phyloP scores from a whole-genome alignment of 2,888 invertebrate species.

The Tricholauxania praeusta region DNA sequence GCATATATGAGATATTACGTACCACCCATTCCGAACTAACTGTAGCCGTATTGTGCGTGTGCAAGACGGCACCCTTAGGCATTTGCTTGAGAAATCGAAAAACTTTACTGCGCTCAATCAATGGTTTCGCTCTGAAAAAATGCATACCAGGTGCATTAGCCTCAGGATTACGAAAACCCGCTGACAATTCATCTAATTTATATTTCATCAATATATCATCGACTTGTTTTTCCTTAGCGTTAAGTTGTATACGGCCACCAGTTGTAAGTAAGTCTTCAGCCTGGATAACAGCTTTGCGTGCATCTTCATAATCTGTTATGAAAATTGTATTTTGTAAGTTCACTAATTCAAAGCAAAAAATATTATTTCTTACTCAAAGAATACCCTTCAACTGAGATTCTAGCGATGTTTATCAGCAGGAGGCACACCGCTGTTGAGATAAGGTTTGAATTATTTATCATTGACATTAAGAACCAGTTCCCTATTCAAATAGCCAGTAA shows the following conservation, averaged over 20 bases:
- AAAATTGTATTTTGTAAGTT: neutral
- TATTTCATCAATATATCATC: slow-evolving; percentile 61
- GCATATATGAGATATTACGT: slow-evolving; percentile 69
- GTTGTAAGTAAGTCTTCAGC: slow-evolving; percentile 61
- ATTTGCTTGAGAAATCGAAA: slow-evolving; percentile 71
- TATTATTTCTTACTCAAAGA: neutral
- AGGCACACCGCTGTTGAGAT: too few species aligned
- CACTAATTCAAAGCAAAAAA: neutral
- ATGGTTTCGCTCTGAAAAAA: slow-evolving; percentile 70
- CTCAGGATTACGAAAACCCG: slow-evolving; percentile 57
- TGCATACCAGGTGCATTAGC: slow-evolving; percentile 69
- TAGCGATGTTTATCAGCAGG: neutral
- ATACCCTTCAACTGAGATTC: neutral
- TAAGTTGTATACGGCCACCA: slow-evolving; percentile 59
- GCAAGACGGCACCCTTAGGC: slow-evolving; percentile 73
- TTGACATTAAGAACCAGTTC: too few species aligned
- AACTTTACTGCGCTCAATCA: slow-evolving; percentile 71
- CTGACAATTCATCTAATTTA: slow-evolving; percentile 58
- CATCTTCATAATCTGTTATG: slow-evolving; percentile 58
- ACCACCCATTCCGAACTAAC: slow-evolving; percentile 70
- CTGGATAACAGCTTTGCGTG: slow-evolving; percentile 58
- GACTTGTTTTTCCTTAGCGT: slow-evolving; percentile 54
- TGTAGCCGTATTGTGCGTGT: slow-evolving; percentile 70
- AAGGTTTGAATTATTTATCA: too few species aligned
- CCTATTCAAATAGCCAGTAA: too few species aligned